Evolutionary conservation across 1,140 invertebrate genomes (phyloP).

Genomic region (Daktulosphaira vitifoliae): DNA sequence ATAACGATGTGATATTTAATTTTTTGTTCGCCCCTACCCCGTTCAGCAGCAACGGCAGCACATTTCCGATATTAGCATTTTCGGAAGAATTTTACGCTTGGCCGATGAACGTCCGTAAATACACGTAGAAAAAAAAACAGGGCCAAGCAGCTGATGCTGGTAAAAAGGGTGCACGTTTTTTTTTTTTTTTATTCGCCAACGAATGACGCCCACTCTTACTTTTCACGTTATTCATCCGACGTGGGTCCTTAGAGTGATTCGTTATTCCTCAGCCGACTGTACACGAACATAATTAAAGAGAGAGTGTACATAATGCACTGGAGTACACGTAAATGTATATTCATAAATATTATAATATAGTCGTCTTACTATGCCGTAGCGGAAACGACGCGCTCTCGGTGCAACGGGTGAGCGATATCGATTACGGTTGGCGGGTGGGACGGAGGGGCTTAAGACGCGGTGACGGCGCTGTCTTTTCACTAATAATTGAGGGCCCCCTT

Average conservation of each 20-base stretch:
- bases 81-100: conserved; percentile 26
- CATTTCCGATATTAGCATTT: conserved; percentile 30
- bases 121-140: no score
- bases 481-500: no score
- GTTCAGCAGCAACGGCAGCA: background rate
- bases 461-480: no score
- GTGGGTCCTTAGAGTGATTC: background rate
- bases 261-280: conserved; percentile 26
- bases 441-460: no score
- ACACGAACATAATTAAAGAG: no score
- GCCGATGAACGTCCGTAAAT: background rate
- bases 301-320: no score
- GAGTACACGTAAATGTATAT: no score
- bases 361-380: no score
- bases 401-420: no score
- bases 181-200: conserved; percentile 1
- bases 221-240: background rate
- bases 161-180: conserved; percentile 14
- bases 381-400: no score
- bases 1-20: conserved; percentile 12
- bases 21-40: conserved; percentile 17
- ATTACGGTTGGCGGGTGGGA: no score
- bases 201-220: conserved; percentile 22
- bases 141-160: conserved; percentile 5
- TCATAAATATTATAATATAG: no score